A percentile compares a stretch with the other conserved stretches of the same genome.
phyloP scores from a whole-genome alignment of 2,113 vertebrate genomes.

The Thunnus thynnus region DNA sequence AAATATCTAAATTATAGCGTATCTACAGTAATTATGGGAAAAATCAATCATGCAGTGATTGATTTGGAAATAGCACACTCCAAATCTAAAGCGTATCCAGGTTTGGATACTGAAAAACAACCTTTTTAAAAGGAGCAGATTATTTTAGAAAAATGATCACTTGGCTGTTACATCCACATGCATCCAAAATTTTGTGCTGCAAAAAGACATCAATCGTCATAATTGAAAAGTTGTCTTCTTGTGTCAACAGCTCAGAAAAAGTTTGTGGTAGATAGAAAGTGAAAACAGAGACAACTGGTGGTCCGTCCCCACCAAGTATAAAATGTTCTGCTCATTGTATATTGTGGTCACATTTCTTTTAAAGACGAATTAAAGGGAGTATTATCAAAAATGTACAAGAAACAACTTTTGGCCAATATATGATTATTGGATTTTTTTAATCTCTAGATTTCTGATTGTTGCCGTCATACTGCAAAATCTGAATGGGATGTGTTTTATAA shows the following conservation, averaged over 20 bases:
- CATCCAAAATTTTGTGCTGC: background rate
- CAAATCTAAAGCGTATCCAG: background rate
- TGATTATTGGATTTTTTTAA: too few relatives aligned
- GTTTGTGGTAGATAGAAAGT: background rate
- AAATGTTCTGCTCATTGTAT: too few relatives aligned
- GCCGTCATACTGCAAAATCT: too few relatives aligned
- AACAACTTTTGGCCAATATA: too few relatives aligned
- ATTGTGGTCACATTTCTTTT: too few relatives aligned
- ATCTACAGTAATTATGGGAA: background rate
- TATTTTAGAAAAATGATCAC: background rate
- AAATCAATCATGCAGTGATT: background rate
- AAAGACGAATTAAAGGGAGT: too few relatives aligned
- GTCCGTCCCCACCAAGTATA: too few relatives aligned
- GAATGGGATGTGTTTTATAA: too few relatives aligned
- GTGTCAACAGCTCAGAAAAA: background rate
- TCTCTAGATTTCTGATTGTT: too few relatives aligned
- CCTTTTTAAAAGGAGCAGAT: background rate
- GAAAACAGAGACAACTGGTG: background rate
- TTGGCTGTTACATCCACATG: background rate
- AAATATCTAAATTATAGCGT: background rate
- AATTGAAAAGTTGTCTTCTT: too few relatives aligned
- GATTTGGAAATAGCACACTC: background rate
- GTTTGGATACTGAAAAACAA: background rate
- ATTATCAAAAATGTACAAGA: too few relatives aligned
- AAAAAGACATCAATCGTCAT: background rate